Percentiles rank a stretch among this genome's conserved stretches.
Evolutionary conservation across 2,797 vertebrate species (phyloP).

Genomic region (Limosa lapponica): DNA sequence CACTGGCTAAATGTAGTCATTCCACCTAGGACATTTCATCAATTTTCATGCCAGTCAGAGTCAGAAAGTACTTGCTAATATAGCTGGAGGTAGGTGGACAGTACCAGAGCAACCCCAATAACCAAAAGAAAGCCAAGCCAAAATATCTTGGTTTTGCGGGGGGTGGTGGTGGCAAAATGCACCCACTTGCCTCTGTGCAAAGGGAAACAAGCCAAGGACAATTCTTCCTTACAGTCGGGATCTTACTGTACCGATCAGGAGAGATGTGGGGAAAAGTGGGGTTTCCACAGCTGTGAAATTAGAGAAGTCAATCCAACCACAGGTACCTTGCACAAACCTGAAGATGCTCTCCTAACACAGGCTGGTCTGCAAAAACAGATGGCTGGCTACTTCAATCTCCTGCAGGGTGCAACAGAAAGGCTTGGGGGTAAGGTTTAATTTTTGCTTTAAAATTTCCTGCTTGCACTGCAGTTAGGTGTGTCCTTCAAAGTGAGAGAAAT

Average conservation of each 20-base stretch:
- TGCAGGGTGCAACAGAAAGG: not conserved
- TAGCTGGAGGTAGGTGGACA: not conserved
- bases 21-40: not conserved
- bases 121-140: not conserved
- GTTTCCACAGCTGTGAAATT: not conserved
- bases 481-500: not conserved
- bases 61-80: not conserved
- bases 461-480: not conserved
- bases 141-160: not conserved
- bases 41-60: not conserved
- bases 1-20: not conserved
- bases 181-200: not conserved
- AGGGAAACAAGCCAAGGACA: not conserved
- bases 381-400: not conserved
- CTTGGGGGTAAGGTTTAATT: not conserved
- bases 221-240: accelerated
- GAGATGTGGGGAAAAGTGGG: accelerated
- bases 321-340: not conserved
- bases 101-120: not conserved
- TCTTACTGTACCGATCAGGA: not conserved
- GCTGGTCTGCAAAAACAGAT: not conserved
- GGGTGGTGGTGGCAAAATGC: accelerated
- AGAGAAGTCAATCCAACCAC: not conserved
- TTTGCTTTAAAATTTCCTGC: not conserved
- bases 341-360: not conserved